Evolutionary conservation across 2,888 invertebrate genomes (phyloP).

Genomic region (Allolobophora icterica): DNA sequence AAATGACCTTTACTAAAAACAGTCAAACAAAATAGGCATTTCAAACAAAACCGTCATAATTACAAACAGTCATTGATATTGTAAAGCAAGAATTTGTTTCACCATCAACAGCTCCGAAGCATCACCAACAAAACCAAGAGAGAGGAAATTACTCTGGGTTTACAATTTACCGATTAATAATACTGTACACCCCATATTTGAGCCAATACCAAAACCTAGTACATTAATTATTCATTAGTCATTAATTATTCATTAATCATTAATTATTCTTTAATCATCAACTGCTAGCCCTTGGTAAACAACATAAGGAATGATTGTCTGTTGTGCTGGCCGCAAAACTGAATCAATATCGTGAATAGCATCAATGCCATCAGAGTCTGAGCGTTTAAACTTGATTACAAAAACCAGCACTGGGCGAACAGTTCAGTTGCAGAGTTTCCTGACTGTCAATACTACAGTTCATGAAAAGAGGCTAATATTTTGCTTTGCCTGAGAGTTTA

Average conservation of each 20-base stretch:
- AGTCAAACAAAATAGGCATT: neutral
- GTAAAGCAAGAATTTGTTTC: neutral
- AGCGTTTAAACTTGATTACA: neutral
- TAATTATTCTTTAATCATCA: neutral
- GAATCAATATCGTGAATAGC: neutral
- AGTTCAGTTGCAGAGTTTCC: neutral
- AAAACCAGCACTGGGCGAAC: neutral
- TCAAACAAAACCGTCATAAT: neutral
- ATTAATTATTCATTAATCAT: neutral
- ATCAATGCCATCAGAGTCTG: neutral
- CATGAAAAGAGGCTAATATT: neutral
- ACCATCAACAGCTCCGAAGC: neutral
- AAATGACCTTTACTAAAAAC: neutral
- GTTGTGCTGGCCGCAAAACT: neutral
- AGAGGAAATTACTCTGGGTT: neutral
- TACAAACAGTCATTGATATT: neutral
- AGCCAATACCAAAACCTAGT: neutral
- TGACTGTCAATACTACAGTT: neutral
- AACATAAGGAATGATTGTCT: neutral
- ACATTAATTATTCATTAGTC: neutral
- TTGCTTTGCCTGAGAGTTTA: slow-evolving; percentile 5
- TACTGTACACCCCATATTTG: neutral
- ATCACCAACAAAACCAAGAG: neutral
- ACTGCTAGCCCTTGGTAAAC: too few species aligned
- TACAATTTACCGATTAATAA: neutral